Conservation (phyloP, 2,888 invertebrate species). For the Apamea epomidion region DNA sequence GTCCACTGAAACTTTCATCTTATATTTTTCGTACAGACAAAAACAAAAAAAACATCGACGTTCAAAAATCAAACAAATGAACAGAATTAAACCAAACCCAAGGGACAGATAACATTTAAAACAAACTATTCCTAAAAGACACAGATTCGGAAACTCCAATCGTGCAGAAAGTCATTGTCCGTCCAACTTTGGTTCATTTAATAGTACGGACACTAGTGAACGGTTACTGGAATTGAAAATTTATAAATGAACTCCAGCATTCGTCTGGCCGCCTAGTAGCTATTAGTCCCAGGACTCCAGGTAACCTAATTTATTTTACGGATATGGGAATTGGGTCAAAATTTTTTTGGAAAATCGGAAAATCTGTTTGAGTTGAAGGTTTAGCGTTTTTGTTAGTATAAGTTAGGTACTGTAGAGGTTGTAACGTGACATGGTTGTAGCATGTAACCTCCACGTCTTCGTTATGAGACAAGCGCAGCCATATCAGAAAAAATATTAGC, state of each 20-base stretch:
- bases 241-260: slow-evolving; percentile 65
- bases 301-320: slow-evolving; percentile 36
- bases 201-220: slow-evolving; percentile 43
- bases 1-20: not conserved
- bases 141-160: slow-evolving; percentile 42
- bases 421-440: not conserved
- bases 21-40: not conserved
- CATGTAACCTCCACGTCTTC: not conserved
- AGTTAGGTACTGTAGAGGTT: not conserved
- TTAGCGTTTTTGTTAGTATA: slow-evolving; percentile 3
- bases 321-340: slow-evolving; percentile 6
- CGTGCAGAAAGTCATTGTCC: slow-evolving; percentile 45
- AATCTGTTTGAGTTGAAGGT: slow-evolving; percentile 19
- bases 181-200: slow-evolving; percentile 59
- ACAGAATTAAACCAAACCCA: not conserved
- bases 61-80: not conserved
- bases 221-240: slow-evolving; percentile 66
- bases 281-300: slow-evolving; percentile 54
- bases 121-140: slow-evolving; percentile 34
- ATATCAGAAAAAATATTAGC: not conserved
- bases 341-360: no score
- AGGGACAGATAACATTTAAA: slow-evolving; percentile 10
- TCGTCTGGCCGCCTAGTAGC: slow-evolving; percentile 61
- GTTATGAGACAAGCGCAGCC: not conserved
- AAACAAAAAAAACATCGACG: not conserved